Evolutionary conservation across 2,113 vertebrate genomes (phyloP), one percentile per base, ranked within the genome.

Genomic region (Atrichornis clamosus): DNA sequence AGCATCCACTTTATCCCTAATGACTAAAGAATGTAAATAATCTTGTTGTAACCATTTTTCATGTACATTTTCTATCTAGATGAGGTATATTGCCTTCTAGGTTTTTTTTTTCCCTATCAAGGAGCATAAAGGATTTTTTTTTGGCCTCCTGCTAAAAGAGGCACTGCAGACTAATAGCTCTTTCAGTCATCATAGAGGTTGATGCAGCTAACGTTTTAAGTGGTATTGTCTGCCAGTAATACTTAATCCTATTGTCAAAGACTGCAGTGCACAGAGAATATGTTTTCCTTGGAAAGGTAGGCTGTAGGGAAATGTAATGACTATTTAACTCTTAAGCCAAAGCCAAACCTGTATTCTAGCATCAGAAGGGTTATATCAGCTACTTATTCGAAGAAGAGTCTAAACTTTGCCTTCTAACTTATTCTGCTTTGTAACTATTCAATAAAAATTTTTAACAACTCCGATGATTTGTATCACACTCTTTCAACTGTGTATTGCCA

Each of bases 11-110:
- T 98, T 97, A 97, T 96, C 80, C 87, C 63, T 98, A 97, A 98
- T 96, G 97, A 94, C 95, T 95, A 84, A 80, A 96, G 96, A 97
- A 98, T 97, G 96, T 97, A 97, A 98, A 97, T 97, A 97, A 97
- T 95, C 97, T 90, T 47, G 33, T 96, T 96, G 88, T 58, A 94
- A 82, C 67, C 74, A 96, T 96, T 93, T 91, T 96, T 97, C 97
- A 94, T 89, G 84, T 62, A 95, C 87, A 94, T 95, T 96, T 98
- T 96, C 79, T 95, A 89, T 96, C 86, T 73, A 44, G 68, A 91
- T 95, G 83, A 97, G 69, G 64, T 90, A 94, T 89, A 96, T 96
- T 97, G 93, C 72, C 60, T 97, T 94, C 81, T 67, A 95, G 86
- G 75, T 77, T 77, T 84, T 76, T 89, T 52, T 87, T 69, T 9